A percentile compares a stretch with the other conserved stretches of the same genome.
These are phyloP conservation scores for Chelonoidis abingdonii DNA, from an alignment of 2,113 vertebrate genomes.

Conservation along the genomic window DNA sequence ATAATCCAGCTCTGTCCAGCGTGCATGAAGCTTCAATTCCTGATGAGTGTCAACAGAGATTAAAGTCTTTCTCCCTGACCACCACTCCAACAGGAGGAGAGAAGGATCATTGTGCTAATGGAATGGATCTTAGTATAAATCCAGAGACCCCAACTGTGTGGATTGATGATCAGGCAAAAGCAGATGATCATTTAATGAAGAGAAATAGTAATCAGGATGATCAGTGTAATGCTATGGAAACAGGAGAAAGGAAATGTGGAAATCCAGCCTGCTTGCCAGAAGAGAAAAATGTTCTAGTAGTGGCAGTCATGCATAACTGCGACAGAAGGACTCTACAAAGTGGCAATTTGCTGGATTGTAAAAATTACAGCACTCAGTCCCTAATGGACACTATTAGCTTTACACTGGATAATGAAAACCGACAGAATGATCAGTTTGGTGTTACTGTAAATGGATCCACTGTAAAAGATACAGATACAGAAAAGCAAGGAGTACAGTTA, in stretches of 20 bases:
- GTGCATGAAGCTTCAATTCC: constrained; percentile 82
- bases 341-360: constrained; percentile 75
- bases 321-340: constrained; percentile 76
- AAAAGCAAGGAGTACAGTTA: constrained; percentile 71
- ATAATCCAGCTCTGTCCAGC: constrained; percentile 85
- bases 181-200: constrained; percentile 79
- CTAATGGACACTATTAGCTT: constrained; percentile 78
- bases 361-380: constrained; percentile 75
- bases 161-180: constrained; percentile 85
- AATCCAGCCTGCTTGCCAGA: constrained; percentile 75
- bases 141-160: constrained; percentile 81
- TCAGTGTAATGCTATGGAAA: constrained; percentile 69
- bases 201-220: constrained; percentile 69
- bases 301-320: constrained; percentile 83
- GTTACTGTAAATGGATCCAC: constrained; percentile 78
- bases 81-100: constrained; percentile 68
- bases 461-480: constrained; percentile 76
- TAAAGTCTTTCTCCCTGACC: constrained; percentile 84
- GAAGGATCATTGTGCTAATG: constrained; percentile 75
- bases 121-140: constrained; percentile 78
- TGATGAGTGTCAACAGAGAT: constrained; percentile 84
- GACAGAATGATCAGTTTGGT: constrained; percentile 74
- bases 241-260: constrained; percentile 74
- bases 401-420: constrained; percentile 81
- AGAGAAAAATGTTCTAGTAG: constrained; percentile 82